Evolutionary conservation across 1,140 invertebrate species (phyloP).

Genomic region (Theocolax elegans): DNA sequence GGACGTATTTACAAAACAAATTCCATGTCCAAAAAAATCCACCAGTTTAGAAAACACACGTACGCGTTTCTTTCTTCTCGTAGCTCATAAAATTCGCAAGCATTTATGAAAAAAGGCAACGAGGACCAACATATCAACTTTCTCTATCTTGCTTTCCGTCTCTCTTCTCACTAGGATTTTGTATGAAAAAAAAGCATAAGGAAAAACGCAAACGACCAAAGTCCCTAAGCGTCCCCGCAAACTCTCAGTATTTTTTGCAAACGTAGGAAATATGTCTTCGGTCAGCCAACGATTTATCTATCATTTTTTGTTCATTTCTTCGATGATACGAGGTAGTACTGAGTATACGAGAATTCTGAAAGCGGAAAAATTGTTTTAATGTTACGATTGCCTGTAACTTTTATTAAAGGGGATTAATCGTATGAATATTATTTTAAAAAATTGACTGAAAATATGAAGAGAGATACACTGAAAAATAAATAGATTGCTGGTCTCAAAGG

Average conservation of each 20-base stretch:
- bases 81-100: not conserved
- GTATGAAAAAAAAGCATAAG: not conserved
- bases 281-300: slow-evolving; percentile 5
- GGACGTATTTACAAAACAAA: not conserved
- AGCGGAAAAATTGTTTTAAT: too few relatives aligned
- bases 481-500: too few relatives aligned
- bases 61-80: not conserved
- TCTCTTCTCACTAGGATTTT: not conserved
- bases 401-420: too few relatives aligned
- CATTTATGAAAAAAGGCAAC: slow-evolving; percentile 6
- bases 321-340: not conserved
- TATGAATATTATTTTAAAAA: too few relatives aligned
- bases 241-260: not conserved
- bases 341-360: too few relatives aligned
- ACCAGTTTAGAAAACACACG: not conserved
- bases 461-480: too few relatives aligned
- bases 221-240: not conserved
- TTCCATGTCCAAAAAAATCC: not conserved
- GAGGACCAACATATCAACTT: not conserved
- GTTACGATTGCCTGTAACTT: too few relatives aligned
- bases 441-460: too few relatives aligned
- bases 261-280: slow-evolving; percentile 7
- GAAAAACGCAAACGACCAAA: not conserved
- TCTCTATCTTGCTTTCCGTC: not conserved
- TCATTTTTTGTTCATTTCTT: not conserved